These are phyloP conservation scores for Aleiodes leptofemur DNA, from an alignment of 2,888 invertebrate genomes.

Conservation along the genomic window DNA sequence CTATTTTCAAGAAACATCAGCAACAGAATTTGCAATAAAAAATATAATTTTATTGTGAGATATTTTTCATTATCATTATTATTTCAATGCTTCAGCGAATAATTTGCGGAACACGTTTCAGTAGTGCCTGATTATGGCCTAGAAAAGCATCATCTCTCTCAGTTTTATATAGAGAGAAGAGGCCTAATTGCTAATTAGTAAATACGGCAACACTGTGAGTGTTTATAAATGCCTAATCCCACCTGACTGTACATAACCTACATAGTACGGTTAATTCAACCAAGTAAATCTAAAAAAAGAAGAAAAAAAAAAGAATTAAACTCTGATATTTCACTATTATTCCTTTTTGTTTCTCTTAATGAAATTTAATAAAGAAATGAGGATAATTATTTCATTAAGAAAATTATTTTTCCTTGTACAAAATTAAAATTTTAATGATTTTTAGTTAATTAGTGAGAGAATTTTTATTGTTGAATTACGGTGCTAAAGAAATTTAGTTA, in stretches of 20 bases:
- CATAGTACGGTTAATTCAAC: conserved; percentile 17
- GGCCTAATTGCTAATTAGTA: conserved; percentile 68
- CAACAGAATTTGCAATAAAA: conserved; percentile 1
- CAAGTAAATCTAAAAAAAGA: neutral
- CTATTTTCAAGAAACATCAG: neutral
- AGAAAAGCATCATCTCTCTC: conserved; percentile 59
- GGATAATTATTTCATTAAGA: conserved; percentile 3
- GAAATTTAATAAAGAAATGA: neutral
- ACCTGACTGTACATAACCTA: conserved; percentile 19
- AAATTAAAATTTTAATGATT: too few relatives aligned
- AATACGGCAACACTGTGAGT: conserved; percentile 54
- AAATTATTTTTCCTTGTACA: neutral
- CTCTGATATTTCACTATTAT: neutral
- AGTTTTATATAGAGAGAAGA: conserved; percentile 45
- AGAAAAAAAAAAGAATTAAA: neutral
- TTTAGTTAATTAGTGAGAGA: too few relatives aligned
- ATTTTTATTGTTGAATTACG: too few relatives aligned
- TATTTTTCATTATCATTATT: conserved; percentile 34
- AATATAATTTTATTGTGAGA: conserved; percentile 22
- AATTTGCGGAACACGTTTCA: conserved; percentile 23
- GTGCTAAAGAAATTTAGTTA: too few relatives aligned
- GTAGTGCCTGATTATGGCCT: conserved; percentile 52
- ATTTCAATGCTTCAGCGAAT: conserved; percentile 9
- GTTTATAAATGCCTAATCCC: conserved; percentile 27
- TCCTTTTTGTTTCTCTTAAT: neutral